A percentile compares a stretch with the other conserved stretches of the same genome.
These are phyloP conservation scores for Nesidiocoris tenuis DNA, from an alignment of 2,888 invertebrate species.

Conservation along the genomic window DNA sequence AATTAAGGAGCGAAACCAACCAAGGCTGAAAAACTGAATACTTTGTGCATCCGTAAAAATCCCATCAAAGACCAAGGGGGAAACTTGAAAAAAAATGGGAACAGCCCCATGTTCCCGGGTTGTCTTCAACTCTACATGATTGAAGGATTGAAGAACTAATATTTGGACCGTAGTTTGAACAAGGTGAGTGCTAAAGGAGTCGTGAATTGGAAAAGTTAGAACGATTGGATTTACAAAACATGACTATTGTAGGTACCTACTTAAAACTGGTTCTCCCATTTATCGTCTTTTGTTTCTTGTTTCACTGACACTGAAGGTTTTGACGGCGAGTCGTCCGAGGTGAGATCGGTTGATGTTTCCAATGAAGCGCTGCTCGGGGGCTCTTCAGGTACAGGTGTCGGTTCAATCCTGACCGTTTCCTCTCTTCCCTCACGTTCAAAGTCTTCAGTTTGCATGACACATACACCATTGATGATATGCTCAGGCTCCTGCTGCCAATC, in stretches of 20 bases:
- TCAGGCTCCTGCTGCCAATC: conserved; percentile 80
- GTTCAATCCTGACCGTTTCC: conserved; percentile 75
- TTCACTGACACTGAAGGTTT: conserved; percentile 47
- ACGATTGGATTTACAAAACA: conserved; percentile 19
- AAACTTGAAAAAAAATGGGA: too few species aligned
- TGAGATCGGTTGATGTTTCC: conserved; percentile 42
- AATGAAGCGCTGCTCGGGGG: conserved; percentile 43
- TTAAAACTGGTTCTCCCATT: conserved; percentile 50
- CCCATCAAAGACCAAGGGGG: too few species aligned
- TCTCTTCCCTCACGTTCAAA: conserved; percentile 58
- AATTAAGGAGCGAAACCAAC: too few species aligned
- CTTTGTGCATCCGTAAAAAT: too few species aligned
- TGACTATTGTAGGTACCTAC: conserved; percentile 8
- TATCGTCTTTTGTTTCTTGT: conserved; percentile 50
- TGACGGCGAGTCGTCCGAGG: conserved; percentile 38
- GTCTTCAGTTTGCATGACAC: conserved; percentile 80
- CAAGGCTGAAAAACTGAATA: too few species aligned
- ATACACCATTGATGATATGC: conserved; percentile 90
- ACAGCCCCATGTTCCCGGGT: too few species aligned
- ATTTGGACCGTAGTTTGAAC: too few species aligned
- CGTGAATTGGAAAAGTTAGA: conserved; percentile 30
- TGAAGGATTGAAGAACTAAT: too few species aligned
- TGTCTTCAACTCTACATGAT: too few species aligned
- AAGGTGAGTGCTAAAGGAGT: conserved; percentile 38
- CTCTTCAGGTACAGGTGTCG: conserved; percentile 68